These are phyloP conservation scores for Pelodiscus sinensis DNA, from an alignment of 2,113 vertebrate species.

Conservation along the genomic window DNA sequence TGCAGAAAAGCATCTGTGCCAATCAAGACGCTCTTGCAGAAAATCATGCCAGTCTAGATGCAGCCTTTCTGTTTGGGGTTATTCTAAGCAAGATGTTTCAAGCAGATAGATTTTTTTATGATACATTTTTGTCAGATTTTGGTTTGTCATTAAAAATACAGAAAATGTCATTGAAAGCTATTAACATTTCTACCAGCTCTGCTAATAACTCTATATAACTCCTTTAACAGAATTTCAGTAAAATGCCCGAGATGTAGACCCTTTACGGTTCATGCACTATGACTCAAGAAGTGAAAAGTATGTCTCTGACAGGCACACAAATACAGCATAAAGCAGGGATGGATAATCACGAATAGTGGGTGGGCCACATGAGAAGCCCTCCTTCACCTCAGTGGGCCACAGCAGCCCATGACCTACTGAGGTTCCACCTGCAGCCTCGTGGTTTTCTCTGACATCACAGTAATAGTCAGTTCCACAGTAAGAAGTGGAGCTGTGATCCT, in stretches of 20 bases:
- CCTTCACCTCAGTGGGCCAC: too few relatives aligned
- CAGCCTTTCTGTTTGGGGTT: slow-evolving; percentile 29
- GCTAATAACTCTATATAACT: slow-evolving; percentile 40
- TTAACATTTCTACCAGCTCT: slow-evolving; percentile 66
- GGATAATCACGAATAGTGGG: too few relatives aligned
- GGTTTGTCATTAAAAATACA: slow-evolving; percentile 67
- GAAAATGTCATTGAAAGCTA: slow-evolving; percentile 50
- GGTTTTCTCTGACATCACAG: slow-evolving; percentile 45
- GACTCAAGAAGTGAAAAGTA: slow-evolving; percentile 60
- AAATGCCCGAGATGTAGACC: slow-evolving; percentile 22
- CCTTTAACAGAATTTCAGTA: slow-evolving; percentile 16
- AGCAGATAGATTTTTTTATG: too few relatives aligned
- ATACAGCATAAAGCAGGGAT: neutral
- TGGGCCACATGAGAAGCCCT: too few relatives aligned
- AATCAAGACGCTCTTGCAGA: too few relatives aligned
- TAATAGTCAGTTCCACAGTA: slow-evolving; percentile 17
- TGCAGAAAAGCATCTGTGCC: too few relatives aligned
- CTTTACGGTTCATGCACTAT: slow-evolving; percentile 47
- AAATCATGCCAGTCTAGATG: too few relatives aligned
- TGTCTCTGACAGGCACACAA: slow-evolving; percentile 39
- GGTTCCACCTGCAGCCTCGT: too few relatives aligned
- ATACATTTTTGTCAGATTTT: neutral
- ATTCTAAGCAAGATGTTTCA: too few relatives aligned
- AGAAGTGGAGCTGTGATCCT: neutral
- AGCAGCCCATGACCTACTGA: too few relatives aligned